Base-by-base conservation (phyloP, 1,140 invertebrate genomes). In the Zaprionus camerounensis region DNA sequence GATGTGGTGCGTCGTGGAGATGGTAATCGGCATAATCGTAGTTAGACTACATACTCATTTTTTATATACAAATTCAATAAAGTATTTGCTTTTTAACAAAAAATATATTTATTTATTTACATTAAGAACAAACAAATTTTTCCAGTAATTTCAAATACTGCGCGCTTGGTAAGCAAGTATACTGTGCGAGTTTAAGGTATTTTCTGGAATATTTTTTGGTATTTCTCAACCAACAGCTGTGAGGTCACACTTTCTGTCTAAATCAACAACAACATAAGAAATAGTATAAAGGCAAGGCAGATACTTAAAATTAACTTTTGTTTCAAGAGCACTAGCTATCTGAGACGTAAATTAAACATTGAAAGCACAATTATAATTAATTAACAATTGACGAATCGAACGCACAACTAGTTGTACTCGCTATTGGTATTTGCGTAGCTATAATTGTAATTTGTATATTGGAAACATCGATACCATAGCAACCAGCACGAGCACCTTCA, bases 21-120 rank as follows among this genome's bases (percentile, higher is more conserved):
- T 95, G 98, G 98, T 31, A 98, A 98, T 93, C 94, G 97, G 44
- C 94, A 96, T 83, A 98, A 98, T 92, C 94, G 97, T 82, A 98
- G 97, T 93, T 97, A 95, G 81, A 64, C 31, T 72, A 67, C 67
- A 51, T n/a, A 55, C 41, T 65, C 46, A 70, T 9, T 55, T 71
- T 72, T 78, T 71, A 53, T 51, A 64, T 41, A 64, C 31, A 26
- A 56, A 46, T 31, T 55, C 34, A 72, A 65, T 57, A 57, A 63
- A 55, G 36, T 62, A 55, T 63, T 63, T 31, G 49, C 6, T 20
- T 34, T 56, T 31, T 24, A 53, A 15, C 22, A 28, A 24, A 28
- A 28, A 51, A 22, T 20, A 3, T 3, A 34, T 31, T 7, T 44
- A 2, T 6, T n/a, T 44, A 44, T n/a, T 44, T 6, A n/a, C 6